Evolutionary conservation across 2,888 invertebrate genomes (phyloP), one percentile per base, ranked within the genome.

Genomic region (Ochlodes sylvanus): DNA sequence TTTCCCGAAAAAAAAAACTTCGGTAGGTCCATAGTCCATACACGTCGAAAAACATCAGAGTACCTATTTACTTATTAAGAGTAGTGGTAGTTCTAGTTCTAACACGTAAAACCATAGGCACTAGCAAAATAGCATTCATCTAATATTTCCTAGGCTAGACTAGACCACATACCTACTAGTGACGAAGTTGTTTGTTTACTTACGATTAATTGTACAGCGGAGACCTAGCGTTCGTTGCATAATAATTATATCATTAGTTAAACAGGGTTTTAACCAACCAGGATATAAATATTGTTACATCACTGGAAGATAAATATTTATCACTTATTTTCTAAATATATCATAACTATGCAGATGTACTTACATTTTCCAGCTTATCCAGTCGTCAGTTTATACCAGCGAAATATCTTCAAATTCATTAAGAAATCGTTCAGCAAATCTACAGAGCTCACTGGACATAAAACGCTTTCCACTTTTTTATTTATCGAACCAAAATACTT

Each of bases 131-230:
- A 38, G 9, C 38, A 57, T 42, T 41, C n/a, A 58, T 7, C 5
- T 58, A 58, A 2, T 2, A 15, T 32, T 27, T 34, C n/a, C 17
- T 57, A 44, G 44, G 21, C 41, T 61, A 34, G 9, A n/a, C 21
- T 44, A 38, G 38, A 38, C 38, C 10, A 7, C 9, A 10, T 38
- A 3, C n/a, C n/a, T n/a, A 47, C 17, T 21, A 47, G 14, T 50
- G 34, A 52, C 58, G 66, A 66, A 66, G 60, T 66, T 52, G 66
- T 66, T 66, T 66, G 66, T 66, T 66, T 60, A 44, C 58, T 56
- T 41, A 65, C 57, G 7, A 14, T 56, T n/a, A 41, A 42, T 63
- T 19, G 38, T 54, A 54, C 21, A 50, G 19, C 7, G 15, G 10
- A 65, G 12, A 52, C 9, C n/a, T n/a, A 60, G 41, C 50, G 58